Base-by-base conservation (phyloP, 2,797 vertebrate genomes). In the Crax fasciolata region DNA sequence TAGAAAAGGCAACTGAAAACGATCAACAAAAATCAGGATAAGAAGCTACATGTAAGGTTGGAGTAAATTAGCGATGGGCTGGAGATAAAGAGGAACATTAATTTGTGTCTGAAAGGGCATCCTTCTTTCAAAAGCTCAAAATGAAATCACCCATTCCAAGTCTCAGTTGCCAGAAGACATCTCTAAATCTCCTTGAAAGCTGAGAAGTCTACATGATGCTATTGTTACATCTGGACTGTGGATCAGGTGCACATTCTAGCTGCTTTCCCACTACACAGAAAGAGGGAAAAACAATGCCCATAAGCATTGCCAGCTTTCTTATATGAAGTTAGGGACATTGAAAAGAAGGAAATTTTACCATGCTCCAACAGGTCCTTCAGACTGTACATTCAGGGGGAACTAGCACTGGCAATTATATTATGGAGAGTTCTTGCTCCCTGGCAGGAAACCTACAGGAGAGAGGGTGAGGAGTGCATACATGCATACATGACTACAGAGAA, bases 231-330 rank as follows among this genome's bases (percentile, higher is more conserved):
- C 18, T 51, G 49, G 25, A 52, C 35, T 15, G 4, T 28, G 35
- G 27, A 18, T 55, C 17, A n/a, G 25, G 17, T 55, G 54, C 30
- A n/a, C 54, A 55, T 55, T 19, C 28, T 55, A 30, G n/a, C n/a
- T 70, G 11, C 2, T 82, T 62, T 76, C 20, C 14, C 5, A n/a
- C 27, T 32, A 14, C 24, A 28, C 21, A 58, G 14, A 14, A 41
- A 79, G 11, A 58, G 32, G 28, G 20, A 9, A 89, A 43, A 57
- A 6, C 2, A 4, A 39, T 2, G 1, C 5, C 21, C 9, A 28
- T 7, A 2, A 1, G 9, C 9, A 43, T 4, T 1, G 11, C 19
- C 49, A 55, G 12, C 6, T 79, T 61, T 82, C 3, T 9, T 25
- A 83, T 39, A 10, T 28, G 54, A 74, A 55, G 1, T 2, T 11